Evolutionary conservation across 2,113 vertebrate species (phyloP).

Genomic region (Pelobates fuscus): DNA sequence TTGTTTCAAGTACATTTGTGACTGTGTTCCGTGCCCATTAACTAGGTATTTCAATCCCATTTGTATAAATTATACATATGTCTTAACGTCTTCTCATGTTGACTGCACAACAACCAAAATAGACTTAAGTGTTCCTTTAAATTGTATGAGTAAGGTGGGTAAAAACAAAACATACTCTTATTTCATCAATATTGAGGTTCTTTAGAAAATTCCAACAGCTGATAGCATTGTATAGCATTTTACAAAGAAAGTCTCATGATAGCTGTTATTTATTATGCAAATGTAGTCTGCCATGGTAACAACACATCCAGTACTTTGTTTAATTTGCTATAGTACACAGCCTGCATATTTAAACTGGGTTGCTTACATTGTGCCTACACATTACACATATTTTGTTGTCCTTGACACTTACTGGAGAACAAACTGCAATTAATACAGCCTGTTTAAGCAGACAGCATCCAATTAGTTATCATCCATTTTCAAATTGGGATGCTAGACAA

Average conservation of each 20-base stretch:
- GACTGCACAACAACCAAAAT: not conserved
- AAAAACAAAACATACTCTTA: constrained; percentile 61
- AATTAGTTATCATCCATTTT: constrained; percentile 81
- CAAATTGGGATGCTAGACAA: constrained; percentile 73
- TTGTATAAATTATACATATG: constrained; percentile 1
- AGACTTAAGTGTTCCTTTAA: constrained; percentile 2
- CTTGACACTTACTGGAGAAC: constrained; percentile 73
- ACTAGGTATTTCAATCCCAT: not conserved
- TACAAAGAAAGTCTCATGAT: constrained; percentile 73
- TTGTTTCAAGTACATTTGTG: not conserved
- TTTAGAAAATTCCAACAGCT: constrained; percentile 60
- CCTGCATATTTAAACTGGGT: constrained; percentile 69
- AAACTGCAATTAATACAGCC: constrained; percentile 78
- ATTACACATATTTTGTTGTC: constrained; percentile 80
- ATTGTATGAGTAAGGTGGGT: constrained; percentile 40
- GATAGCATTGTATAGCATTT: constrained; percentile 71
- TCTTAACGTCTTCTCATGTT: not conserved
- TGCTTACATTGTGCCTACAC: constrained; percentile 65
- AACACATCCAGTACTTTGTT: constrained; percentile 67
- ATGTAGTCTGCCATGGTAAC: constrained; percentile 71
- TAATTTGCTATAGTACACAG: constrained; percentile 63
- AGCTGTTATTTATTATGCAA: constrained; percentile 78
- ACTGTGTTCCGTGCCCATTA: not conserved
- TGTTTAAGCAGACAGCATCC: constrained; percentile 75
- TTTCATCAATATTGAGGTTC: constrained; percentile 67